A percentile compares a stretch with the other conserved stretches of the same genome.
Conservation (phyloP, 2,797 vertebrate genomes). For the Pristis pectinata region DNA sequence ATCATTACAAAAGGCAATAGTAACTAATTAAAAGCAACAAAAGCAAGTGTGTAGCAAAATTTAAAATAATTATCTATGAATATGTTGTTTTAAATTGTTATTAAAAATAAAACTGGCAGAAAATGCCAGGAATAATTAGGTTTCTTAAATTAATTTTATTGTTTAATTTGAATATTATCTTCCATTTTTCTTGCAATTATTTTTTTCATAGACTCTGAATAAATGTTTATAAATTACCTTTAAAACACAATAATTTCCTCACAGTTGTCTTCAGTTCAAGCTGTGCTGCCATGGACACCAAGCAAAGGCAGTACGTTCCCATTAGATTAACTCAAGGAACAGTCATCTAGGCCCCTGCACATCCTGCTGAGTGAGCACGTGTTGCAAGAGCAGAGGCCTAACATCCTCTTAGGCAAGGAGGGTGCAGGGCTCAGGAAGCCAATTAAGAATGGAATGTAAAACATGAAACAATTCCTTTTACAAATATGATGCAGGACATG, state of each 20-base stretch:
- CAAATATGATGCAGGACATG: not conserved
- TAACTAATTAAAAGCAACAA: slow-evolving; percentile 16
- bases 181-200: not conserved
- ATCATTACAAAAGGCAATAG: slow-evolving; percentile 1
- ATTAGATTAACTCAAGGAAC: not conserved
- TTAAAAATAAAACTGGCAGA: slow-evolving; percentile 8
- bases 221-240: slow-evolving; percentile 20
- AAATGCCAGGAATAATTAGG: not conserved
- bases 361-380: not conserved
- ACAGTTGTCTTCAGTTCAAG: not conserved
- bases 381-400: not conserved
- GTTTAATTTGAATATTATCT: not conserved
- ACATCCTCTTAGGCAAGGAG: not conserved
- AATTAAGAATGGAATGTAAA: not conserved
- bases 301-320: not conserved
- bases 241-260: not conserved
- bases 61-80: not conserved
- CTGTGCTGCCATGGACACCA: not conserved
- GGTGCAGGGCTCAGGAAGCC: not conserved
- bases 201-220: not conserved
- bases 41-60: not conserved
- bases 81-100: slow-evolving; percentile 11
- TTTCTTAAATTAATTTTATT: not conserved
- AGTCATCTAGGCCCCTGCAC: not conserved
- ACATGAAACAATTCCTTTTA: not conserved